A percentile compares a stretch with the other conserved stretches of the same genome.
Conservation (phyloP, 2,797 vertebrate species). For the Gadopsis bispinosus region DNA sequence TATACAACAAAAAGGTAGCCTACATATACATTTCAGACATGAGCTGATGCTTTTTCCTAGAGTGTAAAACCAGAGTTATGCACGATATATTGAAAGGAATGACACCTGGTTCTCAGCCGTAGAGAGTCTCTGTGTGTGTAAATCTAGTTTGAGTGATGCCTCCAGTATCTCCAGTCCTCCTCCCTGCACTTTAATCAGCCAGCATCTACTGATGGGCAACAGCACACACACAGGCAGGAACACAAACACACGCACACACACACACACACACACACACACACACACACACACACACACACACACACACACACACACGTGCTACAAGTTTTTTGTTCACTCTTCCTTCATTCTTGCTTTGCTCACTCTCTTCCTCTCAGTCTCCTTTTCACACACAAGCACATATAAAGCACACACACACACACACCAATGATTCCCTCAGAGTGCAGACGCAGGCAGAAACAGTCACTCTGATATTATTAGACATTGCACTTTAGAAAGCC, state of each 20-base stretch:
- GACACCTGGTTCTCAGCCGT: constrained; percentile 48
- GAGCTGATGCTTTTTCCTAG: constrained; percentile 32
- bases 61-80: constrained; percentile 28
- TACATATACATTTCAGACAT: constrained; percentile 63
- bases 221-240: constrained; percentile 10
- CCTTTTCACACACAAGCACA: constrained; percentile 19
- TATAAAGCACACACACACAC: constrained; percentile 22
- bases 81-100: constrained; percentile 47
- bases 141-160: constrained; percentile 64
- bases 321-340: constrained; percentile 40
- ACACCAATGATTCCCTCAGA: constrained; percentile 55
- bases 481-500: constrained; percentile 78
- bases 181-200: constrained; percentile 72
- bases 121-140: constrained; percentile 47
- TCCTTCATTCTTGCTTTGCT: constrained; percentile 33
- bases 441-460: constrained; percentile 78
- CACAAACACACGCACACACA: background rate
- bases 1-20: constrained; percentile 30
- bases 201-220: constrained; percentile 26
- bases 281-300: constrained; percentile 8
- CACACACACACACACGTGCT: background rate
- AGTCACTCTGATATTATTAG: constrained; percentile 79
- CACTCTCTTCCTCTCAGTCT: constrained; percentile 11
- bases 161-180: constrained; percentile 31
- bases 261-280: constrained; percentile 5